A percentile compares a stretch with the other conserved stretches of the same genome.
These are phyloP conservation scores for Nysson spinosus DNA, from an alignment of 2,888 invertebrate genomes.

Conservation along the genomic window DNA sequence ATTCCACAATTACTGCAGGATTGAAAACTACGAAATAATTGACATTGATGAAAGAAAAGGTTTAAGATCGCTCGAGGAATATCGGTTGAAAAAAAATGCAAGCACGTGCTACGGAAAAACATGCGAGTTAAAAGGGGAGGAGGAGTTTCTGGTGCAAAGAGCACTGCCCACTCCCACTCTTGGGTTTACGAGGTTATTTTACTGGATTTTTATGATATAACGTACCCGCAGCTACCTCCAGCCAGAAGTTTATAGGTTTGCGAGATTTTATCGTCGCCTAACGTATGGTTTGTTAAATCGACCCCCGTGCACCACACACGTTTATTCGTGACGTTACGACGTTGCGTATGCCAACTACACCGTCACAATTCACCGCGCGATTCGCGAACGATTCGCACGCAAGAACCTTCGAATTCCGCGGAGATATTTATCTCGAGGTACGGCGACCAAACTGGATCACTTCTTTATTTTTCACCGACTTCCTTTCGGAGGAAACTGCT, in stretches of 20 bases:
- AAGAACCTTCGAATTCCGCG: constrained; percentile 49
- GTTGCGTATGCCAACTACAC: constrained; percentile 1
- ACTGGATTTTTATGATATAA: constrained; percentile 77
- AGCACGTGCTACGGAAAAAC: no score
- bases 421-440: constrained; percentile 57
- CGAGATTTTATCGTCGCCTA: constrained; percentile 76
- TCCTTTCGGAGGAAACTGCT: not conserved
- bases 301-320: constrained; percentile 51
- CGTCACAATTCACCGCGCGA: not conserved
- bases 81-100: no score
- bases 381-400: constrained; percentile 1
- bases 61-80: no score
- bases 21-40: no score
- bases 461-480: constrained; percentile 48
- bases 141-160: no score
- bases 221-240: constrained; percentile 70
- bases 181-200: constrained; percentile 76
- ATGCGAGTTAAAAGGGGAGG: no score
- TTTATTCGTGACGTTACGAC: constrained; percentile 14
- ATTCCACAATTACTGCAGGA: no score
- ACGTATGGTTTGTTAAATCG: constrained; percentile 77
- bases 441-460: constrained; percentile 51
- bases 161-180: constrained; percentile 34
- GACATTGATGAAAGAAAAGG: no score
- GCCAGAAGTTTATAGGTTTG: constrained; percentile 75